Conservation (phyloP, 1,140 invertebrate genomes). For the Acarapis woodi region DNA sequence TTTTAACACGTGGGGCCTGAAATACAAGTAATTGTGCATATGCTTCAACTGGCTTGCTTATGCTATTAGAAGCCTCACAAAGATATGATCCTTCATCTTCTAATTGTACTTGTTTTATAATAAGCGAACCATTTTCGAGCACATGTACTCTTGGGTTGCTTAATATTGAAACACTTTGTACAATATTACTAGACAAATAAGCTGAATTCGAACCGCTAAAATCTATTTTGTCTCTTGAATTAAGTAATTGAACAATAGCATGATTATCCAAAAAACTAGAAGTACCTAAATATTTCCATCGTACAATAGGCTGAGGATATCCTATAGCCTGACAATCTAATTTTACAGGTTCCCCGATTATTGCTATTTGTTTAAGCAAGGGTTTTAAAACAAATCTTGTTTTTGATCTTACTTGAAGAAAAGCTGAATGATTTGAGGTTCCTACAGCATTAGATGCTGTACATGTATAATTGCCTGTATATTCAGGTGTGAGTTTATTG, state of each 20-base stretch:
- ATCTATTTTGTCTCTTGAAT: not conserved
- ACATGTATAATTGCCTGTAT: conserved; percentile 49
- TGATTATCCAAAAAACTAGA: not conserved
- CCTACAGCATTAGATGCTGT: conserved; percentile 43
- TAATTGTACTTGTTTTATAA: conserved; percentile 11
- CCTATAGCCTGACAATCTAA: conserved; percentile 15
- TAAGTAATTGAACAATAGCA: not conserved
- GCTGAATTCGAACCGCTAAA: not conserved
- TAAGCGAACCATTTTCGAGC: conserved; percentile 15
- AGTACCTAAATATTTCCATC: conserved; percentile 13
- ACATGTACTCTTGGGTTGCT: conserved; percentile 14
- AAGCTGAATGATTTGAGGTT: conserved; percentile 43
- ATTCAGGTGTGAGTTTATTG: conserved; percentile 34
- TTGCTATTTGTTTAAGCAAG: conserved; percentile 8
- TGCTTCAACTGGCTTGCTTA: conserved; percentile 21
- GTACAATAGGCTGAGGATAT: conserved; percentile 14
- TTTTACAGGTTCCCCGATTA: conserved; percentile 11
- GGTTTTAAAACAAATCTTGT: conserved; percentile 14
- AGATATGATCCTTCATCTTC: conserved; percentile 19
- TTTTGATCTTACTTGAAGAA: conserved; percentile 35
- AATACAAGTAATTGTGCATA: conserved; percentile 20
- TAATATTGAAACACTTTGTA: conserved; percentile 8
- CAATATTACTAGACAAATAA: not conserved
- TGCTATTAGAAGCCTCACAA: conserved; percentile 22
- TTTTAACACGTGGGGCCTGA: conserved; percentile 11